These are phyloP conservation scores for Uropetala carovei DNA, from an alignment of 2,888 invertebrate genomes.

Conservation along the genomic window DNA sequence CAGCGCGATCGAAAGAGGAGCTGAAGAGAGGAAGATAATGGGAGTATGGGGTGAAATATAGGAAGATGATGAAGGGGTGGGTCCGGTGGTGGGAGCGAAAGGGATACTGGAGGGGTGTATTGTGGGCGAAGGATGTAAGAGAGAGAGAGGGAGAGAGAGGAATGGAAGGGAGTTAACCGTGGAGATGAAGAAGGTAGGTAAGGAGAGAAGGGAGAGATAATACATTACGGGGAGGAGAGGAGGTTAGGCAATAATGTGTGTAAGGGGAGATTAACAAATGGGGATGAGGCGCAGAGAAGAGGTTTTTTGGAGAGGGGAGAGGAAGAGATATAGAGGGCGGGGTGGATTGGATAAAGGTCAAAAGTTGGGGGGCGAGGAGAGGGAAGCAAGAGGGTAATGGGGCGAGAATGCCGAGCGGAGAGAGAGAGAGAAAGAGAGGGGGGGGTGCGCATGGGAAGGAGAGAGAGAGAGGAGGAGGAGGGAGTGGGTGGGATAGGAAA, in stretches of 20 bases:
- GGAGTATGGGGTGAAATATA: constrained; percentile 2
- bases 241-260: background rate
- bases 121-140: background rate
- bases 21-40: constrained; percentile 3
- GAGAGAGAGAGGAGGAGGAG: too few relatives aligned
- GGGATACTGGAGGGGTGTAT: too few relatives aligned
- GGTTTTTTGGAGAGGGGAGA: background rate
- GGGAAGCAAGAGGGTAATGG: constrained; percentile 38
- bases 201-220: background rate
- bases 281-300: background rate
- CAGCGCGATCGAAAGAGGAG: background rate
- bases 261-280: constrained; percentile 47
- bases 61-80: constrained; percentile 6
- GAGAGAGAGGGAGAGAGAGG: background rate
- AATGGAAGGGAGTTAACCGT: background rate
- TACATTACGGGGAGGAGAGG: background rate
- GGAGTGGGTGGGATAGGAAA: background rate
- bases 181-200: background rate
- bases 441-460: background rate
- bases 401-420: constrained; percentile 19
- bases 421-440: background rate
- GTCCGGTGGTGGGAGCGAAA: too few relatives aligned
- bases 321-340: background rate
- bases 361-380: background rate
- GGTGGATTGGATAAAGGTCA: constrained; percentile 17